phyloP scores from a whole-genome alignment of 2,113 vertebrate genomes.

The Toxostoma redivivum region DNA sequence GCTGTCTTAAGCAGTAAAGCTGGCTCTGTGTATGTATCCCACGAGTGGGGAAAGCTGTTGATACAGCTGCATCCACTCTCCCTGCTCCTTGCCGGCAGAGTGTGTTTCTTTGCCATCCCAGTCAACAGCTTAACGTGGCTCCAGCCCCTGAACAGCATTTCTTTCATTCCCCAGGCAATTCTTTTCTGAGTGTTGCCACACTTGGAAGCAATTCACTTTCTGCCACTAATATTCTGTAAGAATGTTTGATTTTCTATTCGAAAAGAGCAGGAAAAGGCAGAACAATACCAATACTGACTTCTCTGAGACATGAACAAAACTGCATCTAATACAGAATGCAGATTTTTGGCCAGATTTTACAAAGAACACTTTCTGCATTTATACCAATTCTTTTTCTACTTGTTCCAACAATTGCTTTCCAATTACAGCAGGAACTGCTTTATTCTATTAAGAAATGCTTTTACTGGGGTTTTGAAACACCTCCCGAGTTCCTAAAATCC shows the following conservation, averaged over 20 bases:
- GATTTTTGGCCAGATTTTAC: background rate
- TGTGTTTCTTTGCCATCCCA: background rate
- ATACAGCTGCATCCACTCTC: conserved; percentile 29
- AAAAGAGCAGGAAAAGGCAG: background rate
- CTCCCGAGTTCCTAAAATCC: background rate
- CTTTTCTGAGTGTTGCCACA: background rate
- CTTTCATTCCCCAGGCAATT: background rate
- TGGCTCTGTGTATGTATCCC: background rate
- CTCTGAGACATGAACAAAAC: background rate
- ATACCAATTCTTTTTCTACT: background rate
- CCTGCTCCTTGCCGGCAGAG: background rate
- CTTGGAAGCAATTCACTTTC: background rate
- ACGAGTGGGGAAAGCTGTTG: background rate
- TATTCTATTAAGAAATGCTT: background rate
- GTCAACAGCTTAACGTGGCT: background rate
- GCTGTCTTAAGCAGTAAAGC: background rate
- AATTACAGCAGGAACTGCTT: background rate
- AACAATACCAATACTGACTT: background rate
- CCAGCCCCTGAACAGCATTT: background rate
- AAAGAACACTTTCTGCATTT: background rate
- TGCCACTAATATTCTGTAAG: background rate
- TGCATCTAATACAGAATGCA: background rate
- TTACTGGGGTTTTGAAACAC: background rate
- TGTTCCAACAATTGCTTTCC: background rate
- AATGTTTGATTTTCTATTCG: background rate